Evolutionary conservation across 1,140 invertebrate species (phyloP).

Genomic region (Triops longicaudatus): DNA sequence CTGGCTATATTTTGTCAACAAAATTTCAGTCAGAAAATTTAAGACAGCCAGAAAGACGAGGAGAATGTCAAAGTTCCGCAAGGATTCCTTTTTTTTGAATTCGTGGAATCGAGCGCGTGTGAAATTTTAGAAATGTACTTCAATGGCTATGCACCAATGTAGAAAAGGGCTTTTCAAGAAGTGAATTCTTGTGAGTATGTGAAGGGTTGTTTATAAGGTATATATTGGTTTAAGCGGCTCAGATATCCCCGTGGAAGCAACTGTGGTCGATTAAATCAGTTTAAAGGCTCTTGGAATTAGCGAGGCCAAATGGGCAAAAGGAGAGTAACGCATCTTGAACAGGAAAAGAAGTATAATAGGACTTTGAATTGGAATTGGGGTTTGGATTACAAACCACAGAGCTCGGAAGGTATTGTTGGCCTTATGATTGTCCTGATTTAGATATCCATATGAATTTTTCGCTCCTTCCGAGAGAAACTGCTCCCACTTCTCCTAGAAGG

Average conservation of each 20-base stretch:
- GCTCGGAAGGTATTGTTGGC: not conserved
- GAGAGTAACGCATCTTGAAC: not conserved
- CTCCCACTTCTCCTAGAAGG: too few species aligned
- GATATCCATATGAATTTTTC: not conserved
- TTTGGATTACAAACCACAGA: constrained; percentile 12
- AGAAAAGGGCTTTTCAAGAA: too few species aligned
- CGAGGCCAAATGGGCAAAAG: not conserved
- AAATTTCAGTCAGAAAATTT: too few species aligned
- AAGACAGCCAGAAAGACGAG: too few species aligned
- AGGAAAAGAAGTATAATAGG: not conserved
- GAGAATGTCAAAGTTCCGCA: too few species aligned
- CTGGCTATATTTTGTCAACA: not conserved
- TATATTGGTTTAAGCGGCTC: constrained; percentile 3
- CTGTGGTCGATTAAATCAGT: not conserved
- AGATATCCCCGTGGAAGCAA: not conserved
- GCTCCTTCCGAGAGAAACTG: not conserved
- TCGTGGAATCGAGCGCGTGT: too few species aligned
- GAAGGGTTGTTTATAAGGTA: not conserved
- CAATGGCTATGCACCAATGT: not conserved
- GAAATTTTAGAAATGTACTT: not conserved
- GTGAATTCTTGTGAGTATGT: too few species aligned
- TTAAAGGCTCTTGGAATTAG: not conserved
- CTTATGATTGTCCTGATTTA: not conserved
- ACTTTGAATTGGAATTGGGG: not conserved
- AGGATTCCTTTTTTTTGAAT: not conserved